Evolutionary conservation across 2,113 vertebrate species (phyloP), one percentile per base, ranked within the genome.

Genomic region (Periophthalmus modestus): DNA sequence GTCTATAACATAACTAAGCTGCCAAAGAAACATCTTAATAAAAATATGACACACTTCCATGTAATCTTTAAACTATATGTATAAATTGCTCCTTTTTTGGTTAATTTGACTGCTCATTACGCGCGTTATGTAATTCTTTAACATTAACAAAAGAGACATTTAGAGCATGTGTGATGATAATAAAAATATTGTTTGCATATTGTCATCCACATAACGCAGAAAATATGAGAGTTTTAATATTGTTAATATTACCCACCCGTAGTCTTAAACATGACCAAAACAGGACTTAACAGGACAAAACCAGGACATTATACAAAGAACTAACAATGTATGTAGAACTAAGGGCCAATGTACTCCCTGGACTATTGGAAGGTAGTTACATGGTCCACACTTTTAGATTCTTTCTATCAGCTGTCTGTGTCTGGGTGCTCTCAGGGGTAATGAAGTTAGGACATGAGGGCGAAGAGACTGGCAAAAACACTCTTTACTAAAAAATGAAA

Each of bases 381-480:
- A 59, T 1, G 13, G 57, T 59, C 12, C 6, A 5, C 11, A 23
- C 23, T 28, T 59, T 59, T 23, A 59, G 23, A 59, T 28, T 15
- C 57, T 15, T 12, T 16, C 13, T 13, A 15, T 21, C 23, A 5
- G 6, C 23, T 28, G 57, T 59, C 12, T 28, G 57, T 13, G 21
- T 57, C 55, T 57, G 10, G 61, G 74, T 61, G 84, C 66, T 78
- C 71, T 68, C 74, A 82, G 75, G 84, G 77, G 78, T 81, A 85
- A 89, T 85, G 81, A 82, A 85, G 75, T 82, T 74, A 71, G 78
- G 85, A 77, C 61, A 52, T 16, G 43, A 57, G 74, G 55, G 73
- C 71, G 74, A 80, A 78, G 71, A 80, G 67, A 85, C 79, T 74
- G 43, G 28, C 67, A 77, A 69, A 68, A 34, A 55, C 52, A 75